Percentiles rank a stretch among this genome's conserved stretches.
phyloP scores from a whole-genome alignment of 2,888 invertebrate species.

The Drosophila kambysellisi region DNA sequence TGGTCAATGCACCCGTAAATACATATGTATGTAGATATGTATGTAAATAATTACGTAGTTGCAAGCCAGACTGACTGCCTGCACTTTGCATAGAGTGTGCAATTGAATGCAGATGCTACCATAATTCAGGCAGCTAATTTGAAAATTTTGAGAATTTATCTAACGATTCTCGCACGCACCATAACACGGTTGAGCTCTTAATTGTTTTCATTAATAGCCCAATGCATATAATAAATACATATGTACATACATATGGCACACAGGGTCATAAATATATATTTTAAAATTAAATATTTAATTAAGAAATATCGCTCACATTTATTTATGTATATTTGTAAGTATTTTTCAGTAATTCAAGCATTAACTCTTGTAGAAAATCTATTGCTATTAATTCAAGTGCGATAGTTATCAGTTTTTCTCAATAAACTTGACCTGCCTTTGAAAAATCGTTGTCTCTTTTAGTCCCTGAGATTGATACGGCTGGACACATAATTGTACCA shows the following conservation, averaged over 20 bases:
- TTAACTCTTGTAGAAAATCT: neutral
- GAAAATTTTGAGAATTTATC: constrained; percentile 69
- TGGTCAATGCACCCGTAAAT: constrained; percentile 25
- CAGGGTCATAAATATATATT: constrained; percentile 8
- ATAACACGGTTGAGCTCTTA: constrained; percentile 25
- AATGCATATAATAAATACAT: constrained; percentile 2
- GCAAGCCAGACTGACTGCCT: constrained; percentile 39
- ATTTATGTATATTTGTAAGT: neutral
- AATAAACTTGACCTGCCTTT: neutral
- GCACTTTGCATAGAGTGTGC: constrained; percentile 59
- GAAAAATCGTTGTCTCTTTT: neutral
- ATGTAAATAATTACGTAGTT: constrained; percentile 21
- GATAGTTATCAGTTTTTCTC: neutral
- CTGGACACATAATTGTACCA: constrained; percentile 7
- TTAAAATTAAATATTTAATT: constrained; percentile 11
- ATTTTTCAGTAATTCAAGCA: neutral
- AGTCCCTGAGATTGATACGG: neutral
- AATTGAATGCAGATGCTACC: constrained; percentile 76
- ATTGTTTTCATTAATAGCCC: constrained; percentile 21
- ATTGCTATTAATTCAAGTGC: neutral
- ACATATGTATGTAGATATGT: neutral
- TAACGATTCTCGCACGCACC: constrained; percentile 51
- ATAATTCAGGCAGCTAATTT: constrained; percentile 72
- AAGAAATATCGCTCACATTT: neutral
- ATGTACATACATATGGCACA: neutral